A percentile compares a stretch with the other conserved stretches of the same genome.
Conservation (phyloP, 2,113 vertebrate species). For the Pyxicephalus adspersus region DNA sequence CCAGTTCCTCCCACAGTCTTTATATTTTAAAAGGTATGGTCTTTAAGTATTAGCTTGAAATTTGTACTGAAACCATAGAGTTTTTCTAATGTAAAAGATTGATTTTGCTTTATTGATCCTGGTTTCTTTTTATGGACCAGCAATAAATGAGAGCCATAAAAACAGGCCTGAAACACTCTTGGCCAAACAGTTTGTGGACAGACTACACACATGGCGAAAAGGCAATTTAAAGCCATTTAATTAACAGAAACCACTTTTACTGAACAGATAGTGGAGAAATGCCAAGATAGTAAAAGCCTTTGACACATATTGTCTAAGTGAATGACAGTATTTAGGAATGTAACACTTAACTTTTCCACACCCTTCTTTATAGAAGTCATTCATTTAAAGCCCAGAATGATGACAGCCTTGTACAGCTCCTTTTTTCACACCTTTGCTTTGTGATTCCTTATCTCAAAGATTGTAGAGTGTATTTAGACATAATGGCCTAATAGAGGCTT, state of each 20-base stretch:
- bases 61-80: too few relatives aligned
- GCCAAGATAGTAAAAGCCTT: slow-evolving; percentile 54
- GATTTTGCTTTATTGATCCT: too few relatives aligned
- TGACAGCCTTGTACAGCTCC: slow-evolving; percentile 68
- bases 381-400: slow-evolving; percentile 64
- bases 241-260: slow-evolving; percentile 56
- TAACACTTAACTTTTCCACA: slow-evolving; percentile 73
- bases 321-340: slow-evolving; percentile 66
- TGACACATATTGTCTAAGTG: slow-evolving; percentile 54
- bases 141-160: too few relatives aligned
- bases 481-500: slow-evolving; percentile 68
- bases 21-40: too few relatives aligned
- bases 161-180: too few relatives aligned
- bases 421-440: slow-evolving; percentile 74
- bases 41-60: too few relatives aligned
- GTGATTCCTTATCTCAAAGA: slow-evolving; percentile 72
- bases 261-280: slow-evolving; percentile 37
- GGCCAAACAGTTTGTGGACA: background rate
- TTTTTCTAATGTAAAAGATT: too few relatives aligned
- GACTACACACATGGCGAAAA: slow-evolving; percentile 22
- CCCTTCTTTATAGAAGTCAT: slow-evolving; percentile 63
- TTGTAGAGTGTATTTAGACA: slow-evolving; percentile 67
- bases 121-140: too few relatives aligned
- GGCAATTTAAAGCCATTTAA: slow-evolving; percentile 54
- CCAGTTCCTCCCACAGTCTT: too few relatives aligned